Conservation (phyloP, 2,113 vertebrate genomes). For the Symphodus melops region DNA sequence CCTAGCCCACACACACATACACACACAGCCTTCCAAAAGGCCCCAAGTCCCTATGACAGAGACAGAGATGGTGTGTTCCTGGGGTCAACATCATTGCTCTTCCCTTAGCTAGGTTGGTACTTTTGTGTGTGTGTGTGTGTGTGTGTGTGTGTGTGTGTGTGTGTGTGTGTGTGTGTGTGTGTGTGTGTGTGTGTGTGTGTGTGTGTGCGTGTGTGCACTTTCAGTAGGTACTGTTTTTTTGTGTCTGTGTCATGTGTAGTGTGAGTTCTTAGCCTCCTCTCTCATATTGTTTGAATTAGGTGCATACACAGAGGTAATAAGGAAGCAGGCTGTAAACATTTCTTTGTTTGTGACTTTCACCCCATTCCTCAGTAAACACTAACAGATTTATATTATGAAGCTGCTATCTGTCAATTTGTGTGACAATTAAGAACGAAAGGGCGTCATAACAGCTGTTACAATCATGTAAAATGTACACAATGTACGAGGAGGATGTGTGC, state of each 20-base stretch:
- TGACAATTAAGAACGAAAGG: too few species aligned
- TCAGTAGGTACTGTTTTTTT: constrained; percentile 19
- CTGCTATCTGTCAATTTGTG: too few species aligned
- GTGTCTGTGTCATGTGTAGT: constrained; percentile 19
- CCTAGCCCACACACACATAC: constrained; percentile 67
- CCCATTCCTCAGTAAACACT: too few species aligned
- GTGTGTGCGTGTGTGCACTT: constrained; percentile 15
- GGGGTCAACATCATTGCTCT: constrained; percentile 89
- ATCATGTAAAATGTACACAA: too few species aligned
- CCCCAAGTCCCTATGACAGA: constrained; percentile 84
- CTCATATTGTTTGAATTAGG: constrained; percentile 27
- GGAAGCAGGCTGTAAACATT: too few species aligned
- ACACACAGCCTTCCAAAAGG: constrained; percentile 75
- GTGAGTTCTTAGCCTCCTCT: constrained; percentile 35
- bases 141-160: constrained; percentile 37
- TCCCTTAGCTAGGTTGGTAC: constrained; percentile 76
- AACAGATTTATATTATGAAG: too few species aligned
- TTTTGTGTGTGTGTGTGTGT: constrained; percentile 44
- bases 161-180: constrained; percentile 17
- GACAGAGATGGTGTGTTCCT: constrained; percentile 85
- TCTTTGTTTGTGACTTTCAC: too few species aligned
- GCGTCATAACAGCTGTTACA: too few species aligned
- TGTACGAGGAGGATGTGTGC: too few species aligned
- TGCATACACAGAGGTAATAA: not conserved
- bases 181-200: constrained; percentile 11